Conservation (phyloP, 2,797 vertebrate species). For the Corythornis leucogaster region DNA sequence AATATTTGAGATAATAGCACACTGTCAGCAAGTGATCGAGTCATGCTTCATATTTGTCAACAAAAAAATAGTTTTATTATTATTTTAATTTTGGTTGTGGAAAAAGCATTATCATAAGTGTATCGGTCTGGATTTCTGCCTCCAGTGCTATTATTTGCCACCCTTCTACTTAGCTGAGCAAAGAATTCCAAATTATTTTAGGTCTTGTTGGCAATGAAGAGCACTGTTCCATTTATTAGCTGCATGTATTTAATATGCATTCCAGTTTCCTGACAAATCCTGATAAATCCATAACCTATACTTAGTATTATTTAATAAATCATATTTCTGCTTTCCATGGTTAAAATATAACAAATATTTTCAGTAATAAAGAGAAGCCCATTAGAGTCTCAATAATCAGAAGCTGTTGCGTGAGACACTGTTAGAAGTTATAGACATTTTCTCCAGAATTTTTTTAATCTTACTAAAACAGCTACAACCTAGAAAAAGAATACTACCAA, state of each 20-base stretch:
- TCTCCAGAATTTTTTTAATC: background rate
- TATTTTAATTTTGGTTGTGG: background rate
- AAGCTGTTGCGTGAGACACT: background rate
- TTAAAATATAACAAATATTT: background rate
- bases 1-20: slow-evolving; percentile 46
- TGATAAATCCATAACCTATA: background rate
- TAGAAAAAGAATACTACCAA: background rate
- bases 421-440: background rate
- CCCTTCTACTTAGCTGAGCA: slow-evolving; percentile 2
- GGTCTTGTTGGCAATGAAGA: background rate
- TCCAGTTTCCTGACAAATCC: background rate
- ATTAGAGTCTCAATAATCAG: background rate
- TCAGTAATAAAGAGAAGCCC: background rate
- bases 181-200: background rate
- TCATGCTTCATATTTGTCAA: slow-evolving; percentile 2
- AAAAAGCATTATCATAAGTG: background rate
- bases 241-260: background rate
- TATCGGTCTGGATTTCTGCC: slow-evolving; percentile 2
- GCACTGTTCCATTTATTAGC: background rate
- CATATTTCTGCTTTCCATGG: background rate
- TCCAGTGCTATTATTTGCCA: slow-evolving; percentile 10
- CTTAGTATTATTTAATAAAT: background rate
- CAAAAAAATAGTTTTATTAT: background rate
- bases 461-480: background rate
- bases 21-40: background rate